Conservation (phyloP, 2,113 vertebrate genomes). For the Alethe diademata region DNA sequence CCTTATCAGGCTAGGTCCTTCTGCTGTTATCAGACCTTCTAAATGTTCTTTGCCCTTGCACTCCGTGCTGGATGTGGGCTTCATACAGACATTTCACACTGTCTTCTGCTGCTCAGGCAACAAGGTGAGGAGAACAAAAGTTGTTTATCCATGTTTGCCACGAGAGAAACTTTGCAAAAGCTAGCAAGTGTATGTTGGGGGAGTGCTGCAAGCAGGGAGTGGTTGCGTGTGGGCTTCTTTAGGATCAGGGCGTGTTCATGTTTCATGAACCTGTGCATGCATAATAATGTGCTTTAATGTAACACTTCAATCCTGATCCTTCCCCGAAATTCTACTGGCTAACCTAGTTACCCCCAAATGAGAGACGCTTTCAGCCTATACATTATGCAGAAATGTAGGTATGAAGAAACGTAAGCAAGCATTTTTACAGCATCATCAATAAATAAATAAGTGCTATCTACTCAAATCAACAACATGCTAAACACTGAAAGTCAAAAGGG, state of each 20-base stretch:
- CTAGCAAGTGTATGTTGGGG: not conserved
- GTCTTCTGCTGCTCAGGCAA: not conserved
- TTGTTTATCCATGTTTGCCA: not conserved
- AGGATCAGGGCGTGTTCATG: not conserved
- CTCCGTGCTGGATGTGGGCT: not conserved
- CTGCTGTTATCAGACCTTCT: not conserved
- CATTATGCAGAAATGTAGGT: conserved; percentile 30
- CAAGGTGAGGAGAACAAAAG: not conserved
- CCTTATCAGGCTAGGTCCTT: not conserved
- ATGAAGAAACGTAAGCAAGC: not conserved
- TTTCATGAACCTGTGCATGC: not conserved
- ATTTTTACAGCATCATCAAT: conserved; percentile 44
- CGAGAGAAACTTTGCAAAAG: not conserved
- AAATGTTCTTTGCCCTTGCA: not conserved
- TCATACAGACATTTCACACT: not conserved
- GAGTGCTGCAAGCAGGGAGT: not conserved
- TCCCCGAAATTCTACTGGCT: not conserved
- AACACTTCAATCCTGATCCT: not conserved
- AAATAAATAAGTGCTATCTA: conserved; percentile 29
- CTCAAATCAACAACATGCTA: conserved; percentile 8
- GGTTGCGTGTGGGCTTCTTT: not conserved
- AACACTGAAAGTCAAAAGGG: conserved; percentile 36
- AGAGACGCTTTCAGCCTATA: not conserved
- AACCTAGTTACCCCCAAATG: conserved; percentile 2
- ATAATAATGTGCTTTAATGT: not conserved